Conservation (phyloP, 2,797 vertebrate species). For the Peromyscus aztecus region DNA sequence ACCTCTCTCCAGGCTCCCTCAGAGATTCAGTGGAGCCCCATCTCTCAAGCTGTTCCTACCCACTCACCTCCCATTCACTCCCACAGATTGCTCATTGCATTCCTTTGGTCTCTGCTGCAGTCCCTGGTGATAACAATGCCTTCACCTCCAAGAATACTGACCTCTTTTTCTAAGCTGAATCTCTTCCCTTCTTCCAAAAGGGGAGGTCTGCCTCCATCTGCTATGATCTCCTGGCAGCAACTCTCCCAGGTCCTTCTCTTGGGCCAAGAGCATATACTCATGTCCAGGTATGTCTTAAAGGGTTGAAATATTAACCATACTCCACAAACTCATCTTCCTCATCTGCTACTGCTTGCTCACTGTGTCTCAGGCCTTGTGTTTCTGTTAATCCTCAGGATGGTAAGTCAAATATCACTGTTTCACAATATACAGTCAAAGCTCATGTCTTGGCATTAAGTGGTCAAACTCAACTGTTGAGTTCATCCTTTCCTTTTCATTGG, state of each 20-base stretch:
- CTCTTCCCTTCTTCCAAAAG: background rate
- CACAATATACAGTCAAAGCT: background rate
- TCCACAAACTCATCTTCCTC: background rate
- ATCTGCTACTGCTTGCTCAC: background rate
- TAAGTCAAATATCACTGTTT: background rate
- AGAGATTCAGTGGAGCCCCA: background rate
- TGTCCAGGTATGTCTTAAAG: background rate
- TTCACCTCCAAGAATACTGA: background rate
- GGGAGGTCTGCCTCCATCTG: background rate
- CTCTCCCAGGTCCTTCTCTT: background rate
- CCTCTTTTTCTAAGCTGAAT: background rate
- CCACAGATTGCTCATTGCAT: background rate
- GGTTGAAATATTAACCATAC: background rate
- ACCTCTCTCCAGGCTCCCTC: background rate
- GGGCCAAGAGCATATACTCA: background rate
- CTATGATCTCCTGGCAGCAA: background rate
- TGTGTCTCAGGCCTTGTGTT: background rate
- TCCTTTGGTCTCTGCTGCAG: background rate
- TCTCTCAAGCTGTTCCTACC: background rate
- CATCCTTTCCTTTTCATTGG: background rate
- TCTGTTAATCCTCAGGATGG: background rate
- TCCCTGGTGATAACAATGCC: background rate
- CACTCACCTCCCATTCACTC: background rate
- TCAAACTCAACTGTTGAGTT: background rate
- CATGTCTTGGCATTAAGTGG: background rate